These are phyloP conservation scores for Pollenia angustigena DNA, from an alignment of 2,888 invertebrate genomes.

Conservation along the genomic window DNA sequence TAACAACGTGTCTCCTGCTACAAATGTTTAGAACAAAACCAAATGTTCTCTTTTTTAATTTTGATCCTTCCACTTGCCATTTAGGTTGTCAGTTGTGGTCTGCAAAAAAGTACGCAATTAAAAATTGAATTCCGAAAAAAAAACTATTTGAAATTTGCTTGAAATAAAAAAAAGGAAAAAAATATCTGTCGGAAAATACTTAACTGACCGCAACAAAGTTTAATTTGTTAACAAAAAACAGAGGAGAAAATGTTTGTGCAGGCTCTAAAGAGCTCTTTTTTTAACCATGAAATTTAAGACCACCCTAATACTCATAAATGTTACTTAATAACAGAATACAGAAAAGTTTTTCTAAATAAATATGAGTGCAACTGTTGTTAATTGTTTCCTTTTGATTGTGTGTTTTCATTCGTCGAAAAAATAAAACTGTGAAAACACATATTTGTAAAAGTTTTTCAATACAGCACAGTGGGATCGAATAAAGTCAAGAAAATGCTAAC, in stretches of 20 bases:
- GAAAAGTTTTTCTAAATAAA: no score
- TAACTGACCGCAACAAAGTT: constrained; percentile 39
- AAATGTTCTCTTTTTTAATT: constrained; percentile 10
- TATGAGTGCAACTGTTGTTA: no score
- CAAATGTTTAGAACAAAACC: background rate
- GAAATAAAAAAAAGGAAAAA: background rate
- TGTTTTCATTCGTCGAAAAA: no score
- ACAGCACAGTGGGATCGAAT: no score
- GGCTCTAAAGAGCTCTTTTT: no score
- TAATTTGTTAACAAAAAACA: background rate
- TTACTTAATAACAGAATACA: no score
- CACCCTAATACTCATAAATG: no score
- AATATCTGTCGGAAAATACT: background rate
- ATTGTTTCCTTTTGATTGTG: no score
- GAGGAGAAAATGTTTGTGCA: background rate
- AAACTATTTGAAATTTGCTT: background rate
- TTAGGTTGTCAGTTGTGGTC: constrained; percentile 28
- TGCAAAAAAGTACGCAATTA: constrained; percentile 14
- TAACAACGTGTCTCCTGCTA: background rate
- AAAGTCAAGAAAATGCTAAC: no score
- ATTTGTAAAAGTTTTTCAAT: no score
- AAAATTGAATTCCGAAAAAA: background rate
- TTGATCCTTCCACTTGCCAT: background rate
- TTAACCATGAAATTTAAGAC: no score
- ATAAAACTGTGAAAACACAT: no score